Base-by-base conservation (phyloP, 2,113 vertebrate genomes). In the Peromyscus polionotus region DNA sequence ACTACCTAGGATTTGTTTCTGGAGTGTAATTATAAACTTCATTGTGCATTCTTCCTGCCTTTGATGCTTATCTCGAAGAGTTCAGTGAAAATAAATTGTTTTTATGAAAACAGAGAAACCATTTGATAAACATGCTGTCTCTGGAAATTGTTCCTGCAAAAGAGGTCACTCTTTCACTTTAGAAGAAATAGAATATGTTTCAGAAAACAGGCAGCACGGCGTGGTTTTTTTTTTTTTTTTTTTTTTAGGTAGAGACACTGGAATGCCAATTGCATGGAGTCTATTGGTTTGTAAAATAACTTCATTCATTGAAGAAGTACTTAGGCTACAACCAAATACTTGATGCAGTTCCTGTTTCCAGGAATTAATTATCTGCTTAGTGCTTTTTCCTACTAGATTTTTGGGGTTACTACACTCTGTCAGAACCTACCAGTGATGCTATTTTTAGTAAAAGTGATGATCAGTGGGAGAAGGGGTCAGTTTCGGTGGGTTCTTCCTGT, bases 71-170 rank as follows among this genome's bases (percentile, higher is more conserved):
- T 98, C 98, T 98, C 96, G 97, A 98, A 97, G 98, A 98, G 98
- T 98, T 99, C 98, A 98, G 98, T 97, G 98, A 98, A 98, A 98
- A 98, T 98, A 98, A 99, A 99, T 99, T 99, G 98, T 98, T 98
- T 99, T 99, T 98, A 98, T 98, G 98, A 98, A 99, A 98, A 98
- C 97, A 98, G 98, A 98, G 98, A 99, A 98, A 98, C 98, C 97
- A 96, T 98, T 98, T 98, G 98, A 98, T 98, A 98, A 99, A 98
- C 98, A 98, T 33, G 59, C 97, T 96, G 97, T 98, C 98, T 98
- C 98, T 98, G 98, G 98, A 99, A 98, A 98, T 98, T 98, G 98
- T 98, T 98, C 98, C 98, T 98, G 98, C 98, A 98, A 98, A 98
- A 99, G 98, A 98, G 98, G 98, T 98, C 97, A 54, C 98, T 98